Evolutionary conservation across 2,113 vertebrate species (phyloP), one percentile per base, ranked within the genome.

Genomic region (Cololabis saira): DNA sequence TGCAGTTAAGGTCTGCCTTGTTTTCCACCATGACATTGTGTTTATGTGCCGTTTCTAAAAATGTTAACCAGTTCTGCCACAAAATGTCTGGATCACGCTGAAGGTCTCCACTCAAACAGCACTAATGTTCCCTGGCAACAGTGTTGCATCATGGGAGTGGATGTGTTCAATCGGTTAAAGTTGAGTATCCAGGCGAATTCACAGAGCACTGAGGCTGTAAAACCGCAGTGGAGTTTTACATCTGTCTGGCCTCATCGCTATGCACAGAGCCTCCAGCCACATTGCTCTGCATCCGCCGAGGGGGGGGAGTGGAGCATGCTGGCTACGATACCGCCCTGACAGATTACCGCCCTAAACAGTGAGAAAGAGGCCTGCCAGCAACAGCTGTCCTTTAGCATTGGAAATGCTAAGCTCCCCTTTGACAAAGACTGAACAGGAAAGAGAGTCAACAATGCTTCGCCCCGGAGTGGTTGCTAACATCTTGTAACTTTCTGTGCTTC

Each of bases 241-340:
- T 92, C 89, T 93, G 93, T 91, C 90, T 77, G 84, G 84, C 83
- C 88, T 92, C 87, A 91, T 90, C 91, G 91, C 84, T 88, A 91
- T 91, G 85, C 89, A 71, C 12, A 42, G 73, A 82, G 85, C 89
- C 87, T 67, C 30, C 0, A 87, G 87, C 88, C 78, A 75, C 80
- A 51, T 83, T 60, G 71, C 59, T 58, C 74, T 73, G 75, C 67
- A 30, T 71, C 71, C 73, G 81, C 79, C 76, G 52, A 72, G 84
- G 87, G 64, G 52, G 74, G 84, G 87, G 64, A 4, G 10, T 48
- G 67, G 64, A 82, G 80, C 80, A 58, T 77, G 47, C 69, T 86
- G 86, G 88, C 83, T 77, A 55, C 48, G 62, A 86, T 79, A 56
- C 67, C 66, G 67, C 78, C 57, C 74, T 91, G 91, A 91, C 91